phyloP scores from a whole-genome alignment of 1,140 invertebrate species.

The Aphaenogaster rudis region DNA sequence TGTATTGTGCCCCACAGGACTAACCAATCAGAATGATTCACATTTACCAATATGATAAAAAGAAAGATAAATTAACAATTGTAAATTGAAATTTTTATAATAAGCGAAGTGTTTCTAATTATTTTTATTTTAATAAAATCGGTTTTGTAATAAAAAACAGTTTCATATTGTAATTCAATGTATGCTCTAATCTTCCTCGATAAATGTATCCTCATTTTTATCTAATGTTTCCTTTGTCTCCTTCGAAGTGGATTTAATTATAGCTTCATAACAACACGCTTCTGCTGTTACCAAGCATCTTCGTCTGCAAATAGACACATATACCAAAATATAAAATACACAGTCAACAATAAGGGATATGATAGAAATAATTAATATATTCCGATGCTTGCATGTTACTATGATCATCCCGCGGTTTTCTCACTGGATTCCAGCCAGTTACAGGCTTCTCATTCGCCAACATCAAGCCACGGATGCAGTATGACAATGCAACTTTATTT shows the following conservation, averaged over 20 bases:
- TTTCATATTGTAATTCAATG: too few species aligned
- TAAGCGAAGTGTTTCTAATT: too few species aligned
- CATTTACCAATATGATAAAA: too few species aligned
- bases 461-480: constrained; percentile 91
- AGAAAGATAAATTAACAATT: too few species aligned
- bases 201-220: constrained; percentile 65
- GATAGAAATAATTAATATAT: constrained; percentile 42
- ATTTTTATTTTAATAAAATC: too few species aligned
- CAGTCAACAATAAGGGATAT: constrained; percentile 1
- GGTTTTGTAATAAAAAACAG: too few species aligned
- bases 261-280: constrained; percentile 79
- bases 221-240: constrained; percentile 4
- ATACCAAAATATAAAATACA: constrained; percentile 37
- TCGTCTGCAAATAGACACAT: constrained; percentile 70
- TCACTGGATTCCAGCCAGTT: constrained; percentile 91
- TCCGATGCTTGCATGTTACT: constrained; percentile 77
- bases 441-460: constrained; percentile 90
- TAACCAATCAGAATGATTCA: too few species aligned
- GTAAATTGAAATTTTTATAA: too few species aligned
- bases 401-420: constrained; percentile 86
- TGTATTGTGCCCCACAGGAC: too few species aligned
- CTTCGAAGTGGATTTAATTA: constrained; percentile 73
- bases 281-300: constrained; percentile 79
- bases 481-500: constrained; percentile 80
- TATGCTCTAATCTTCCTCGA: constrained; percentile 58